Evolutionary conservation across 2,113 vertebrate genomes (phyloP), one percentile per base, ranked within the genome.

Genomic region (Garra rufa): DNA sequence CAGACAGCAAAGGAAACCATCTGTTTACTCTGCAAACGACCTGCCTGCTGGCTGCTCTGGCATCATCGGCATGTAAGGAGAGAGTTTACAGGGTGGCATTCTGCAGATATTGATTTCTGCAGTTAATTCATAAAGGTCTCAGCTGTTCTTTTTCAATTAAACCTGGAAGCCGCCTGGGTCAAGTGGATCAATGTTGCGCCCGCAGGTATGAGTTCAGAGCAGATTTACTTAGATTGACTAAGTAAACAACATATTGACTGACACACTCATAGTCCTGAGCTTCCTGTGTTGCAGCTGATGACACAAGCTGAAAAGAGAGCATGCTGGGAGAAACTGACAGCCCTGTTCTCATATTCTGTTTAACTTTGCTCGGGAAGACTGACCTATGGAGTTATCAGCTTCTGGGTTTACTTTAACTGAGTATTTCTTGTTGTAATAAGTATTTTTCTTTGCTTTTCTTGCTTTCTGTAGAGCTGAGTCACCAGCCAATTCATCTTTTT

Each of bases 131-230:
- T 79, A 85, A 86, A 87, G 85, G 85, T 88, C 80, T 86, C 81
- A 34, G 71, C 76, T 84, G 86, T 84, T 87, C 82, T 87, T 86
- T 88, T 89, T 90, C 88, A 87, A 89, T 89, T 90, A 88, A 81
- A 88, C 70, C 76, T 57, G 55, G 87, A 86, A 88, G 83, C 81
- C 83, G 61, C 10, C 43, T 44, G 81, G 82, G 83, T 89, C 86
- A 87, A 83, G 85, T 79, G 59, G 85, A 86, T 90, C 87, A 85
- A 90, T 90, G 46, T 55, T 50, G 48, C 1, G 82, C 78, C 83
- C 17, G 75, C 55, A 70, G 87, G 83, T 85, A 88, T 81, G 69
- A 61, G 80, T 76, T 87, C 82, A 83, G 81, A 48, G 85, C 80
- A 87, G 82, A 85, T 89, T 85, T 84, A 82, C 59, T 85, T 76